phyloP scores from a whole-genome alignment of 2,113 vertebrate genomes.

The Ellobius talpinus region DNA sequence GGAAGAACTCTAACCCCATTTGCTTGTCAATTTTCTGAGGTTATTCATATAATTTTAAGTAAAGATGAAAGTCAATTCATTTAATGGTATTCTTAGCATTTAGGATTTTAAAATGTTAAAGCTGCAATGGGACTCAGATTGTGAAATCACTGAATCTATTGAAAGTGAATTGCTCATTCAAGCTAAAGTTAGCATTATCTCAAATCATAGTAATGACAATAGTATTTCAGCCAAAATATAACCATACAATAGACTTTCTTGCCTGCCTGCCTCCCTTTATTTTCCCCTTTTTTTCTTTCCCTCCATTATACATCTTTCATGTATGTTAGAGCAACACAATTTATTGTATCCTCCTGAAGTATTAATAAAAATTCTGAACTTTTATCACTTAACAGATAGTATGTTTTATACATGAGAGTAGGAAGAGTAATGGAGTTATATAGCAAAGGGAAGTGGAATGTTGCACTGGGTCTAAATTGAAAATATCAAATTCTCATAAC shows the following conservation, averaged over 20 bases:
- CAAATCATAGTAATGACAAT: neutral
- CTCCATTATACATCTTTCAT: neutral
- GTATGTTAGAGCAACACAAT: neutral
- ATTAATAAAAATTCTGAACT: neutral
- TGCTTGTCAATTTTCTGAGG: constrained; percentile 71
- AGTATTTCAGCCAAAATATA: constrained; percentile 28
- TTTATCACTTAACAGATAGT: neutral
- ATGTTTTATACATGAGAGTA: neutral
- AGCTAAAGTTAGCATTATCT: neutral
- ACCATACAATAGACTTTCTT: neutral
- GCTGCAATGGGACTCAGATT: neutral
- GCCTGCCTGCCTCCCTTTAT: no score
- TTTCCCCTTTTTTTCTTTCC: neutral
- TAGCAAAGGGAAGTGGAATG: neutral
- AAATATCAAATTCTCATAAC: neutral
- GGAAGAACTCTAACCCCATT: constrained; percentile 46
- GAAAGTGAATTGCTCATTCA: constrained; percentile 41
- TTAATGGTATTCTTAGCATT: constrained; percentile 53
- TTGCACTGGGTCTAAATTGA: neutral
- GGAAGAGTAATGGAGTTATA: neutral
- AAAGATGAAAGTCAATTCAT: constrained; percentile 68
- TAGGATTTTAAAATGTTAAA: constrained; percentile 56
- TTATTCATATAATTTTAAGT: constrained; percentile 51
- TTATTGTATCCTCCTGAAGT: neutral
- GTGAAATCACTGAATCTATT: constrained; percentile 35